A percentile compares a stretch with the other conserved stretches of the same genome.
These are phyloP conservation scores for Glandiceps talaboti DNA, from an alignment of 53 echinoderm and acorn worm genomes.

Conservation along the genomic window DNA sequence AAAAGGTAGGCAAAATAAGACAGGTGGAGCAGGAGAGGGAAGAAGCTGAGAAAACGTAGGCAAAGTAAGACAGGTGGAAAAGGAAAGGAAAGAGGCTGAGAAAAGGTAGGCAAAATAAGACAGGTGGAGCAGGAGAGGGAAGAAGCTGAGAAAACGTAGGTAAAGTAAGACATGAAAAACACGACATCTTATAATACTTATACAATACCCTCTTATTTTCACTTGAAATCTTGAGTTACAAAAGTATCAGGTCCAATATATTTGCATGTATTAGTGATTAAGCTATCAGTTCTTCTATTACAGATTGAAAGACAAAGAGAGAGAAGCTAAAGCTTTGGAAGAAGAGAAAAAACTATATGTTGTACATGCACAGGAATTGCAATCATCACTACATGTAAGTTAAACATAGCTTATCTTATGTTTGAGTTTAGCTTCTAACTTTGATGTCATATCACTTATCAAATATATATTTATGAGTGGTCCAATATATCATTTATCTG, in stretches of 20 bases:
- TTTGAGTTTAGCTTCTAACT: no score
- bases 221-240: no score
- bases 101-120: slow-evolving; percentile 67
- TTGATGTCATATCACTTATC: no score
- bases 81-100: slow-evolving; percentile 50
- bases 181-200: no score
- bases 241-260: no score
- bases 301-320: slow-evolving; percentile 83
- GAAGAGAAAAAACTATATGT: slow-evolving; percentile 84
- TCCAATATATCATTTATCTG: no score
- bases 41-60: slow-evolving; percentile 65
- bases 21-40: slow-evolving; percentile 48
- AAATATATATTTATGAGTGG: no score
- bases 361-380: slow-evolving; percentile 78
- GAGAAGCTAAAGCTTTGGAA: slow-evolving; percentile 66
- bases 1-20: slow-evolving; percentile 67
- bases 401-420: no score
- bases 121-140: slow-evolving; percentile 48
- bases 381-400: slow-evolving; percentile 95
- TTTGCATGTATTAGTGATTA: no score
- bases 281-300: no score
- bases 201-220: no score
- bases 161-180: no score
- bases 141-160: slow-evolving; percentile 65
- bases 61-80: slow-evolving; percentile 50